Evolutionary conservation across 2,797 vertebrate species (phyloP).

Genomic region (Fundulus diaphanus): DNA sequence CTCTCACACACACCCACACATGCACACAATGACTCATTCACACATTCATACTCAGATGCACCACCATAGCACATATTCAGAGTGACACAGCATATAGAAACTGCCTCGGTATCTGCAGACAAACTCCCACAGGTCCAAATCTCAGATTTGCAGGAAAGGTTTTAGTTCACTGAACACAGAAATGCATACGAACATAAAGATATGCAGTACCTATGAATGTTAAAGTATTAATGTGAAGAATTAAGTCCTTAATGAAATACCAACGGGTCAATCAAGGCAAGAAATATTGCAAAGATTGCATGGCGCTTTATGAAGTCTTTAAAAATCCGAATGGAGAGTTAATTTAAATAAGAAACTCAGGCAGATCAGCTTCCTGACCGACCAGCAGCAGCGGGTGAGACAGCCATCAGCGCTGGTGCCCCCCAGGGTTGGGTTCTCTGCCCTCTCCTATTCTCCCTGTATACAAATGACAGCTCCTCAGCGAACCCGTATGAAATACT

Average conservation of each 20-base stretch:
- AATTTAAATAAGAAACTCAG: neutral
- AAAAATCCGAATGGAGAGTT: neutral
- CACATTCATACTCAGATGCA: slow-evolving; percentile 68
- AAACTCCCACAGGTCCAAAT: slow-evolving; percentile 58
- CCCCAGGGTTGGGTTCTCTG: no score
- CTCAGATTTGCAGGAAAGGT: slow-evolving; percentile 26
- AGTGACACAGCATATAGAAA: slow-evolving; percentile 68
- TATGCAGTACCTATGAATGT: neutral
- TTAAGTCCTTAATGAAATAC: neutral
- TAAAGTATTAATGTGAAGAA: neutral
- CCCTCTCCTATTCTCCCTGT: no score
- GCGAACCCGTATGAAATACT: no score
- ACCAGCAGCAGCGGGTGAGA: no score
- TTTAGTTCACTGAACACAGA: neutral
- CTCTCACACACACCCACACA: slow-evolving; percentile 45
- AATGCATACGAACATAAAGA: neutral
- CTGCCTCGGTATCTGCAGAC: slow-evolving; percentile 37
- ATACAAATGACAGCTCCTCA: no score
- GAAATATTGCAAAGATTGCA: neutral
- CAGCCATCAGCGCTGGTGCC: no score
- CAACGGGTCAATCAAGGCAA: neutral
- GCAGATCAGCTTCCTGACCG: no score
- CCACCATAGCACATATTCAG: slow-evolving; percentile 70
- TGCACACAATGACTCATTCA: slow-evolving; percentile 67
- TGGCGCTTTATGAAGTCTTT: neutral